phyloP scores from a whole-genome alignment of 2,888 invertebrate species.

The Eupithecia exiguata region DNA sequence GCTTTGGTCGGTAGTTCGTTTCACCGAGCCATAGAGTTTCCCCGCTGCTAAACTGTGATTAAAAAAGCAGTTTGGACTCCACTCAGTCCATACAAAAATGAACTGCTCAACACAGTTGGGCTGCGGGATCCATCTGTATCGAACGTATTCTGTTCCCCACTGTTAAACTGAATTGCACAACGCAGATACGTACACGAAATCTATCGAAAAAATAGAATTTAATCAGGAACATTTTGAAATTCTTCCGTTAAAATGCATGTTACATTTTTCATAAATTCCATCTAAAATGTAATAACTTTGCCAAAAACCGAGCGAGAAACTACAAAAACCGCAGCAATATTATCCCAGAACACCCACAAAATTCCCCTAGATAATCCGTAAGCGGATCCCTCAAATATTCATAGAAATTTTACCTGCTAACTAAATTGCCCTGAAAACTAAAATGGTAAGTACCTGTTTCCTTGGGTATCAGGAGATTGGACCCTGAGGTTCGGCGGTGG shows the following conservation, averaged over 20 bases:
- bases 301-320: constrained; percentile 5
- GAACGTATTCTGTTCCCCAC: background rate
- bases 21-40: background rate
- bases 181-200: background rate
- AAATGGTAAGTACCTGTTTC: constrained; percentile 55
- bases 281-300: background rate
- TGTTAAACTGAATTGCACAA: background rate
- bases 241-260: background rate
- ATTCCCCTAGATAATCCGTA: constrained; percentile 8
- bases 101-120: background rate
- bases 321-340: constrained; percentile 10
- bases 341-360: background rate
- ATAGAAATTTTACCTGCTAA: constrained; percentile 25
- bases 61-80: background rate
- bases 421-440: constrained; percentile 32
- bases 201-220: background rate
- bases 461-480: constrained; percentile 71
- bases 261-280: background rate
- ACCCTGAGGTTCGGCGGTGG: constrained; percentile 75
- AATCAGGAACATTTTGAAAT: background rate
- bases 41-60: background rate
- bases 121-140: background rate
- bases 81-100: background rate
- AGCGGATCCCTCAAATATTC: constrained; percentile 27
- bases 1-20: too few relatives aligned